These are phyloP conservation scores for Paguma larvata DNA, from an alignment of 2,797 vertebrate genomes.

Conservation along the genomic window DNA sequence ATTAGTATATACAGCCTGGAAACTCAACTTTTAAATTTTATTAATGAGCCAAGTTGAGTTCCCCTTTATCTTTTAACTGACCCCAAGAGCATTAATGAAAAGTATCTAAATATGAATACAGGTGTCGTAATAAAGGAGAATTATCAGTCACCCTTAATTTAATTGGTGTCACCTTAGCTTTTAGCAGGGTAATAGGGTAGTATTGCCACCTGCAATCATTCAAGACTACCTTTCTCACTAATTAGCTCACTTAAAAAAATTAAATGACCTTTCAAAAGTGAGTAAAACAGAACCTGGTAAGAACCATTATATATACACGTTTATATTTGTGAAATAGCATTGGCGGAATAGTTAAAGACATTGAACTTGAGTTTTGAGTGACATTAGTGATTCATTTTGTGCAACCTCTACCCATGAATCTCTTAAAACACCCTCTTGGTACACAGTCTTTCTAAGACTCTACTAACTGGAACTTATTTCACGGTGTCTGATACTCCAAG, in stretches of 20 bases:
- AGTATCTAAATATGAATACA: conserved; percentile 76
- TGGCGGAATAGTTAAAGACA: conserved; percentile 23
- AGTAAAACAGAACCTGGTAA: conserved; percentile 70
- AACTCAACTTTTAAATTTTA: conserved; percentile 79
- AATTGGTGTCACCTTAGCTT: conserved; percentile 83
- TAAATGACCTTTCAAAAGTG: conserved; percentile 70
- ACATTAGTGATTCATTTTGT: neutral
- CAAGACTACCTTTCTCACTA: conserved; percentile 72
- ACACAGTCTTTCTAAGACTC: neutral
- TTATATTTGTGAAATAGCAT: conserved; percentile 24
- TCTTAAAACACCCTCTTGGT: neutral
- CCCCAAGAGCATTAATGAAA: conserved; percentile 80
- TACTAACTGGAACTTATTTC: neutral
- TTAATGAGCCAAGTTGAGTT: conserved; percentile 71
- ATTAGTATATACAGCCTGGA: conserved; percentile 65
- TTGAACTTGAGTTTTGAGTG: conserved; percentile 17
- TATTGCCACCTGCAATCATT: conserved; percentile 80
- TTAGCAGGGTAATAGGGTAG: conserved; percentile 69
- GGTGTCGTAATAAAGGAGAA: conserved; percentile 79
- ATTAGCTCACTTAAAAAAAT: conserved; percentile 82
- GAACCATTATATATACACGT: neutral
- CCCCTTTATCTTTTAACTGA: conserved; percentile 72
- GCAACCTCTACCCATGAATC: neutral
- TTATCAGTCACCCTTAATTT: conserved; percentile 81
- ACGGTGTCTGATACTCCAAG: neutral